Percentiles rank a stretch among this genome's conserved stretches.
Conservation (phyloP, 1,140 invertebrate species). For the Sarcophaga bullata region DNA sequence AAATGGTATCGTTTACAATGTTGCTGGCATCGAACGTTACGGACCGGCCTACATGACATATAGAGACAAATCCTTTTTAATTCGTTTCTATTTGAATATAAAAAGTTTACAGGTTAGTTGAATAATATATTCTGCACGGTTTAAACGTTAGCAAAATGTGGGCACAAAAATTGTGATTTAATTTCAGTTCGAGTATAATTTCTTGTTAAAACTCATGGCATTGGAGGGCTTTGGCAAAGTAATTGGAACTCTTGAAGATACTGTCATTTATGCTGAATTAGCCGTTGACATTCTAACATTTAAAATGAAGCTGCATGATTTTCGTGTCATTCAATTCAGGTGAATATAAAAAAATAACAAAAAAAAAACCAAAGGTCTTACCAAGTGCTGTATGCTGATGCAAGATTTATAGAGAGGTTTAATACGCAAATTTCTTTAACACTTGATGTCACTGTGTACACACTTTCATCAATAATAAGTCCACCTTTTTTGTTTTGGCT, state of each 20-base stretch:
- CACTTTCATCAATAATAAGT: too few relatives aligned
- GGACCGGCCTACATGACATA: constrained; percentile 60
- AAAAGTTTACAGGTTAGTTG: constrained; percentile 50
- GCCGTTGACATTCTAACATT: constrained; percentile 51
- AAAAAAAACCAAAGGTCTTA: too few relatives aligned
- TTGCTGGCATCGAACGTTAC: constrained; percentile 52
- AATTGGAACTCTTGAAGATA: constrained; percentile 56
- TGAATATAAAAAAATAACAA: constrained; percentile 41
- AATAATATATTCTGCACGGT: neutral
- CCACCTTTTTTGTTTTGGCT: too few relatives aligned
- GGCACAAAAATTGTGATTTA: too few relatives aligned
- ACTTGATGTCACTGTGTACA: too few relatives aligned
- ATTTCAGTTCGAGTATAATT: constrained; percentile 58
- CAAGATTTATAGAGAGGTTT: too few relatives aligned
- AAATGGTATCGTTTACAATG: constrained; percentile 60
- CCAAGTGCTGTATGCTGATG: too few relatives aligned
- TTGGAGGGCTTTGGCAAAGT: constrained; percentile 57
- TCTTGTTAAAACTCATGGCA: constrained; percentile 54
- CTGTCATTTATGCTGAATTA: constrained; percentile 55
- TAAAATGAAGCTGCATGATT: constrained; percentile 54
- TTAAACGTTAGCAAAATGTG: too few relatives aligned
- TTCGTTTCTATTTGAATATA: constrained; percentile 55
- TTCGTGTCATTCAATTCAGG: constrained; percentile 59
- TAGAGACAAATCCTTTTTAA: constrained; percentile 55
- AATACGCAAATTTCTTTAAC: too few relatives aligned